Percentiles rank a stretch among this genome's conserved stretches.
Conservation (phyloP, 2,797 vertebrate genomes). For the Fringilla coelebs region DNA sequence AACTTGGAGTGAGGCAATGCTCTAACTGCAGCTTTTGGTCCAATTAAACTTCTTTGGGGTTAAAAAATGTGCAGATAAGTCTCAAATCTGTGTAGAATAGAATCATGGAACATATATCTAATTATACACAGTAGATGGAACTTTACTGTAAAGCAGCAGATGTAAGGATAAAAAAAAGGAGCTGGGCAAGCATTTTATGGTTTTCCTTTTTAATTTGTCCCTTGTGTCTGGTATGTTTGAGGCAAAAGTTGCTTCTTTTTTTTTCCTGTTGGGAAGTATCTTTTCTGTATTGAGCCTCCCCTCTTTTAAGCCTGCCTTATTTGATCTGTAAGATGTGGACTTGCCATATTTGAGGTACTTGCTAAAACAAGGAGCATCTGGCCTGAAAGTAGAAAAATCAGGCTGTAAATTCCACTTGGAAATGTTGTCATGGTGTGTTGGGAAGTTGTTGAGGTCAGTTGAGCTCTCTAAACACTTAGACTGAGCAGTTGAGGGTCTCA, state of each 20-base stretch:
- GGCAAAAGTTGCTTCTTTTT: background rate
- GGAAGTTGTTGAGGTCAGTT: background rate
- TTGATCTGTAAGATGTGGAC: background rate
- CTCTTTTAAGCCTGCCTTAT: background rate
- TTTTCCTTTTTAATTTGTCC: slow-evolving; percentile 45
- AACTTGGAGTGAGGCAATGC: background rate
- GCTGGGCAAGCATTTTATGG: background rate
- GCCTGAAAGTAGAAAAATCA: background rate
- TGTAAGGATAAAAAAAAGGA: slow-evolving; percentile 25
- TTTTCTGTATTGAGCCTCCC: background rate
- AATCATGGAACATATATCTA: background rate
- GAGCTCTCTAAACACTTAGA: background rate
- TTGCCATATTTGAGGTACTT: background rate
- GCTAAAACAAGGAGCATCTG: background rate
- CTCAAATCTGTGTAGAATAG: background rate
- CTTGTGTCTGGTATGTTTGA: background rate
- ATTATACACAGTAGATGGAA: slow-evolving; percentile 25
- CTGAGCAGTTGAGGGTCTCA: background rate
- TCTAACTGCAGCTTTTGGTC: background rate
- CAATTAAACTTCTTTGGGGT: background rate
- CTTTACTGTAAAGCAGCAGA: slow-evolving; percentile 33
- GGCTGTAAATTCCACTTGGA: background rate
- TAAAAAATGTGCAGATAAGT: background rate
- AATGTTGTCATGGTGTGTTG: background rate
- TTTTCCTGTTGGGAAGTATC: background rate